Percentiles rank a stretch among this genome's conserved stretches.
Evolutionary conservation across 1,140 invertebrate species (phyloP).

Genomic region (Leucophenga varia): DNA sequence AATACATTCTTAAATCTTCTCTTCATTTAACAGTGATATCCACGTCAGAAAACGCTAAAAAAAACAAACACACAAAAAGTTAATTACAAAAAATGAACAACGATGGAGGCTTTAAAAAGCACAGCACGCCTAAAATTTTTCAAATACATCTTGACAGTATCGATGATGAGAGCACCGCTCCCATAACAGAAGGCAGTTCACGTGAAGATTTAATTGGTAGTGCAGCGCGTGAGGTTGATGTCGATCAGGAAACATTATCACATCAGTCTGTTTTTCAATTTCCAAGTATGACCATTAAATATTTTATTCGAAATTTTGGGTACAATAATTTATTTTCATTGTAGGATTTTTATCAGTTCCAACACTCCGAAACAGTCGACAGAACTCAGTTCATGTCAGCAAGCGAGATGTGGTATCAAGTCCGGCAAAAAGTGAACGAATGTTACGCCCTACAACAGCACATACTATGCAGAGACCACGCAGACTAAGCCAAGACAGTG

Average conservation of each 20-base stretch:
- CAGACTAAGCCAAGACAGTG: conserved; percentile 48
- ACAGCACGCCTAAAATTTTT: conserved; percentile 35
- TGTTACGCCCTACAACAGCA: conserved; percentile 17
- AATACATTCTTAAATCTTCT: too few species aligned
- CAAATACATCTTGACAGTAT: conserved; percentile 47
- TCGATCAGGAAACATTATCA: conserved; percentile 10
- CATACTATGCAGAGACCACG: conserved; percentile 27
- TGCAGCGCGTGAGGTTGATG: conserved; percentile 24
- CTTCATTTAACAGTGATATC: too few species aligned
- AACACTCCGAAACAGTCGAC: conserved; percentile 30
- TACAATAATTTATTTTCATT: not conserved
- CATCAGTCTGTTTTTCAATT: conserved; percentile 33
- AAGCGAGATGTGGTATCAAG: conserved; percentile 43
- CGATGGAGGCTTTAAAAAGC: conserved; percentile 5
- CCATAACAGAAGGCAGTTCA: conserved; percentile 45
- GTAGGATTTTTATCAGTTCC: conserved; percentile 50
- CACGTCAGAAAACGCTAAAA: too few species aligned
- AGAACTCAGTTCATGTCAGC: conserved; percentile 12
- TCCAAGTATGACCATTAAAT: conserved; percentile 28
- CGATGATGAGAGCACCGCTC: conserved; percentile 47
- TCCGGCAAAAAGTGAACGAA: conserved; percentile 49
- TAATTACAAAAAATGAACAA: conserved; percentile 35
- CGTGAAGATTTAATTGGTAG: conserved; percentile 42
- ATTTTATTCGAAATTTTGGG: not conserved
- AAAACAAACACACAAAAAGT: too few species aligned